Base-by-base conservation (phyloP, 2,113 vertebrate genomes). In the Neolamprologus toae region DNA sequence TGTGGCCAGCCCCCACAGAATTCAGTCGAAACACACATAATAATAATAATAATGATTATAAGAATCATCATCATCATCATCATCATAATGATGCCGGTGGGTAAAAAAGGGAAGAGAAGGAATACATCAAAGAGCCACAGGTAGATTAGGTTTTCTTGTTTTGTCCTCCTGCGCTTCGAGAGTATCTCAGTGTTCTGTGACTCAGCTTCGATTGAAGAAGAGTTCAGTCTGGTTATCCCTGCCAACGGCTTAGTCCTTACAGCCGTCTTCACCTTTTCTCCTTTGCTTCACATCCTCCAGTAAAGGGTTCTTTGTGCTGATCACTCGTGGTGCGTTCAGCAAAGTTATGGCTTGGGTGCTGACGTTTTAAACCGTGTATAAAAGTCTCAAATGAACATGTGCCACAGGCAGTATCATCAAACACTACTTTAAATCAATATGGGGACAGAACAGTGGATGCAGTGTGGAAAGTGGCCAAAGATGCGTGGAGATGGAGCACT, bases 241-340 rank as follows among this genome's bases (percentile, higher is more conserved):
- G 63, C 71, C 33, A 19, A 82, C 9, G 35, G 88, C 91, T 83
- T 87, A n/a, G 21, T n/a, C 45, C 26, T 51, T 33, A 51, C 11
- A 85, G 81, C 80, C 19, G 47, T 23, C 80, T 57, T 85, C 31
- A 88, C 83, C 21, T 84, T 51, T 84, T 54, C 54, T 76, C 81
- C 80, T 63, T 61, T 42, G 49, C 79, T 85, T 85, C 85, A 40
- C 85, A 5, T 88, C 35, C 84, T 81, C 49, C 66, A 19, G 83
- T 95, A 96, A 96, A 96, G 94, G 95, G 94, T 90, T 96, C 63
- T 82, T 88, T 80, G 87, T 85, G 91, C 87, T 61, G 91, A 86
- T 66, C 19, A 82, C 87, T 87, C 28, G 9, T 8, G 47, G 40
- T 26, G 87, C 84, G 49, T 73, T 91, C 91, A 91, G 93, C 84